Percentiles rank a stretch among this genome's conserved stretches.
Evolutionary conservation across 2,113 vertebrate genomes (phyloP).

Genomic region (Chrysemys picta): DNA sequence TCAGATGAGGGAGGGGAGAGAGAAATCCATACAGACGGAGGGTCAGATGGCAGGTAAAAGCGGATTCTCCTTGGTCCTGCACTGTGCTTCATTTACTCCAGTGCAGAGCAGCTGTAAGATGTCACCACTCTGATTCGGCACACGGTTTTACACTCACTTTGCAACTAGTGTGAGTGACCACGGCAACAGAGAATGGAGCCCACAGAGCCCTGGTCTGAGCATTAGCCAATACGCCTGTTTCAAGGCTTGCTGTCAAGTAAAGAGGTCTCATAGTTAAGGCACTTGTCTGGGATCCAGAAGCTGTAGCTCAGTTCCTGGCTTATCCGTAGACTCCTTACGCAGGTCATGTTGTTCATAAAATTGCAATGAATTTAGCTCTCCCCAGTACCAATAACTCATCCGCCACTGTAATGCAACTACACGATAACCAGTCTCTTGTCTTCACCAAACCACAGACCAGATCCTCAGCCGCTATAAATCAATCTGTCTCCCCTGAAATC

Average conservation of each 20-base stretch:
- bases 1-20: neutral
- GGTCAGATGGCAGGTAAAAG: neutral
- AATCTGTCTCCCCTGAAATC: neutral
- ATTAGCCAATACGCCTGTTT: neutral
- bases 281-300: neutral
- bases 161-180: neutral
- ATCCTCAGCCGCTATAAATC: neutral
- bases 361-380: neutral
- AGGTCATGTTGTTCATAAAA: neutral
- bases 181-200: neutral
- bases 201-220: neutral
- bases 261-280: neutral
- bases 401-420: neutral
- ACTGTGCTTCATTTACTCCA: neutral
- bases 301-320: neutral
- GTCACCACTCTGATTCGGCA: neutral
- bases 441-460: neutral
- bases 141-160: neutral
- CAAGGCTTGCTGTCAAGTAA: neutral
- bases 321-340: neutral
- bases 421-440: neutral
- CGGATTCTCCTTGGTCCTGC: neutral
- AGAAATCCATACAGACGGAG: neutral
- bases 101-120: neutral
- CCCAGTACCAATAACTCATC: neutral